Conservation (phyloP, 2,797 vertebrate genomes). For the Trachurus trachurus region DNA sequence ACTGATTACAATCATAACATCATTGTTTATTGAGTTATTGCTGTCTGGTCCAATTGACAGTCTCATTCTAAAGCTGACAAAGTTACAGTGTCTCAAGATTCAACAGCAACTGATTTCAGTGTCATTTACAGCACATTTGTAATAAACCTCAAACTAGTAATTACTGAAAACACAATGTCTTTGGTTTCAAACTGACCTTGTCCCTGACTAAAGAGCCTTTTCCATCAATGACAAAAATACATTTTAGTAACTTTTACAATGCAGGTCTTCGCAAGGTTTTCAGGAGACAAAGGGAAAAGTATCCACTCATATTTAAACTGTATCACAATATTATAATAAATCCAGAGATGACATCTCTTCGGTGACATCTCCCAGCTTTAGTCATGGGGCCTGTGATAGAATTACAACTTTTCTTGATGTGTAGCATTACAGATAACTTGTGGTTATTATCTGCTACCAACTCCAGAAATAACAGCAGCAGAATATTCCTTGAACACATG, state of each 20-base stretch:
- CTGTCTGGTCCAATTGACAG: too few species aligned
- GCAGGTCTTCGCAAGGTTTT: neutral
- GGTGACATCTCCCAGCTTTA: neutral
- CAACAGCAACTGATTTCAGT: neutral
- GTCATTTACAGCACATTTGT: neutral
- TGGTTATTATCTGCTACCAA: neutral
- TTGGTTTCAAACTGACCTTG: neutral
- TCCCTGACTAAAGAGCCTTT: neutral
- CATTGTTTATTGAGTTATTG: too few species aligned
- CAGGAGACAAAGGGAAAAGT: too few species aligned
- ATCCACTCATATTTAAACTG: neutral
- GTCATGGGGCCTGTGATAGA: neutral
- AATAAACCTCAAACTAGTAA: neutral
- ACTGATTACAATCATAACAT: too few species aligned
- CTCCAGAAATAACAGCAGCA: neutral
- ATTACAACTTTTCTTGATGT: neutral
- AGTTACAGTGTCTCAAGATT: neutral
- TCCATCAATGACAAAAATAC: neutral
- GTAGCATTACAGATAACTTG: neutral
- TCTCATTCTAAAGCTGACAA: too few species aligned
- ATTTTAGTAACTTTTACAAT: neutral
- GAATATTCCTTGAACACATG: neutral
- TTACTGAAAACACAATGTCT: neutral
- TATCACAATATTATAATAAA: neutral
- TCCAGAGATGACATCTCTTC: neutral